Percentiles rank a stretch among this genome's conserved stretches.
phyloP scores from a whole-genome alignment of 2,113 vertebrate species.

The Myiagra hebetior region DNA sequence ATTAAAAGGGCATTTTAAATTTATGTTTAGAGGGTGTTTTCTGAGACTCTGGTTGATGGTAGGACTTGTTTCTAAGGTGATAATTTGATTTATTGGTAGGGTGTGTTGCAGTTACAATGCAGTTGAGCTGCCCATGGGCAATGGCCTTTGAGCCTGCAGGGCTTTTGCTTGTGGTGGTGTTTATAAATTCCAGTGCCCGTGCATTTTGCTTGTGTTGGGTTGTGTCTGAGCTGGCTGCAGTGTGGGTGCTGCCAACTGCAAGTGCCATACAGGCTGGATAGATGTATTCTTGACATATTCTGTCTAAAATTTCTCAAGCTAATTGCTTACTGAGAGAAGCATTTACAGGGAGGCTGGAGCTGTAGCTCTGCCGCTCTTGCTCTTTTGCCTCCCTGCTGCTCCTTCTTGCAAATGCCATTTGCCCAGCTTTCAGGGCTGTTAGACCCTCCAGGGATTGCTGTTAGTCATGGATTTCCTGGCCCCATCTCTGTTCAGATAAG shows the following conservation, averaged over 20 bases:
- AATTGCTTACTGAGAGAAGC: background rate
- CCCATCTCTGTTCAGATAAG: background rate
- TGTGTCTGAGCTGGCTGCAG: background rate
- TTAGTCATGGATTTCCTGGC: background rate
- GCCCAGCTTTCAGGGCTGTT: background rate
- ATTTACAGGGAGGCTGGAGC: background rate
- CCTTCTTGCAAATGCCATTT: background rate
- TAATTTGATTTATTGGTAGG: background rate
- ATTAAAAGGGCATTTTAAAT: background rate
- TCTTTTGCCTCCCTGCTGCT: background rate
- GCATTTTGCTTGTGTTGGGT: background rate
- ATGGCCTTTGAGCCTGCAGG: background rate
- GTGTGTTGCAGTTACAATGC: background rate
- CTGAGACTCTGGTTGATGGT: background rate
- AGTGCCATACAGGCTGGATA: too few relatives aligned
- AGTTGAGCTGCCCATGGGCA: background rate
- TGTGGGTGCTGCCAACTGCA: background rate
- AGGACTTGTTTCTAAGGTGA: background rate
- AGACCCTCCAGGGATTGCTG: background rate
- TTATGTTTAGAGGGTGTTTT: background rate
- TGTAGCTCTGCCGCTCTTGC: background rate
- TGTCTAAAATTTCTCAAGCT: background rate
- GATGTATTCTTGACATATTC: fast-evolving
- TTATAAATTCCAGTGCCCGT: background rate
- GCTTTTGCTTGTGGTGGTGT: background rate